A percentile compares a stretch with the other conserved stretches of the same genome.
Evolutionary conservation across 1,140 invertebrate species (phyloP).

Genomic region (Diachasma alloeum): DNA sequence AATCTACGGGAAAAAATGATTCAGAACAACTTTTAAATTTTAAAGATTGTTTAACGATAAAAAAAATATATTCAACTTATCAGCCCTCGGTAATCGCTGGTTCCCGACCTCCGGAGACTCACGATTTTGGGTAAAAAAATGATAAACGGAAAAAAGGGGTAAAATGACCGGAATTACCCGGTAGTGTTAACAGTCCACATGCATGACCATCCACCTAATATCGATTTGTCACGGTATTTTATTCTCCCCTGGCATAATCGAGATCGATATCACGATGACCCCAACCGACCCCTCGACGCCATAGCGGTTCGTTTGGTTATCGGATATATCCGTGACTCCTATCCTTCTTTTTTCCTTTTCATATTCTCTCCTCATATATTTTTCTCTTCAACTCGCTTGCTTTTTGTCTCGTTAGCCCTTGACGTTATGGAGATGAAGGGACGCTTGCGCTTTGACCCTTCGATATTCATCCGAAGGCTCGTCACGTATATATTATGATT

Average conservation of each 20-base stretch:
- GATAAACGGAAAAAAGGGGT: not conserved
- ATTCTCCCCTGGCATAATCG: constrained; percentile 43
- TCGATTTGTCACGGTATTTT: constrained; percentile 29
- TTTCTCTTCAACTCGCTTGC: not conserved
- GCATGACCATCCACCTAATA: constrained; percentile 30
- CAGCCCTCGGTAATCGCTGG: not conserved
- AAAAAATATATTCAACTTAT: not conserved
- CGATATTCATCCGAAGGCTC: not conserved
- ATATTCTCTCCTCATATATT: not conserved
- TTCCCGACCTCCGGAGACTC: not conserved
- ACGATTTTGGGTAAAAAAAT: not conserved
- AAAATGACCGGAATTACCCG: not conserved
- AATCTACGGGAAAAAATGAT: too few relatives aligned
- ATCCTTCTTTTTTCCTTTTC: not conserved
- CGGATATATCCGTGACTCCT: constrained; percentile 11
- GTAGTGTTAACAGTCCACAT: not conserved
- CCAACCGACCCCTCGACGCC: constrained; percentile 37
- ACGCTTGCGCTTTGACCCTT: not conserved
- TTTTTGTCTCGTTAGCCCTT: constrained; percentile 1
- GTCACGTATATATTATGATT: not conserved
- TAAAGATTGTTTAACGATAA: not conserved
- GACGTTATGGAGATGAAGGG: not conserved
- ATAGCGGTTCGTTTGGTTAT: constrained; percentile 43
- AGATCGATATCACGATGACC: constrained; percentile 51
- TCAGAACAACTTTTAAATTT: not conserved